Percentiles rank a stretch among this genome's conserved stretches.
phyloP scores from a whole-genome alignment of 2,797 vertebrate species.

The Uromys caudimaculatus region DNA sequence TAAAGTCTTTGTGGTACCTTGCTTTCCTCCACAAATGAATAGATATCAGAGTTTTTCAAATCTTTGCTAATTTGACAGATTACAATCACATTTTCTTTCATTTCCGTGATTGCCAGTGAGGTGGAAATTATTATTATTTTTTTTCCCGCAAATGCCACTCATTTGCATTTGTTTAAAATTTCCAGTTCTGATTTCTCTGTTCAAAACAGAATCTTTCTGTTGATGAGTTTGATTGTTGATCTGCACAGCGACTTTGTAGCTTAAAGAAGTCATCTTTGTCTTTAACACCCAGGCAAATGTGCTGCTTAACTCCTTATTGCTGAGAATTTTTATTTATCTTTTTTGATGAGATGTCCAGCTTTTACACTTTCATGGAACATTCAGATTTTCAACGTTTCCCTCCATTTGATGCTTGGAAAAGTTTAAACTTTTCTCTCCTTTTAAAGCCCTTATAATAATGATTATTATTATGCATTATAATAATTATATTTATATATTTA shows the following conservation, averaged over 20 bases:
- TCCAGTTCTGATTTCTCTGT: constrained; percentile 54
- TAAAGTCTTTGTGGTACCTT: background rate
- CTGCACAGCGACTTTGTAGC: constrained; percentile 40
- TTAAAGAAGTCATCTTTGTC: constrained; percentile 44
- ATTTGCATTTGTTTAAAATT: constrained; percentile 68
- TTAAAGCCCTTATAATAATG: background rate
- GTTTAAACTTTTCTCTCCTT: background rate
- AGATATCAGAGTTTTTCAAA: constrained; percentile 44
- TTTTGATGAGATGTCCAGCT: background rate
- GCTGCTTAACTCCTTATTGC: constrained; percentile 31
- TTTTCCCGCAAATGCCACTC: constrained; percentile 32
- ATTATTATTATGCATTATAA: background rate
- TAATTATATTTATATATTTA: background rate
- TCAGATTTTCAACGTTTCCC: background rate
- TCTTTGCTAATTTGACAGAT: constrained; percentile 59
- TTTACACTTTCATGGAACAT: constrained; percentile 22
- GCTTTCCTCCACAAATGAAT: constrained; percentile 1
- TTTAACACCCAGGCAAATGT: background rate
- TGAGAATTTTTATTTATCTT: background rate
- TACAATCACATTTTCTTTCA: constrained; percentile 58
- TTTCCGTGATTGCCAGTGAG: constrained; percentile 63
- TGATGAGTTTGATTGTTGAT: constrained; percentile 72
- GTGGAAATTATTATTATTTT: constrained; percentile 62
- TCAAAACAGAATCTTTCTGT: constrained; percentile 61
- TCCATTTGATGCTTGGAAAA: background rate